Evolutionary conservation across 30 jellyfish, hydroid and myxozoan genomes (phyloP), one percentile per base, ranked within the genome.

Genomic region (Rhopilema esculentum): DNA sequence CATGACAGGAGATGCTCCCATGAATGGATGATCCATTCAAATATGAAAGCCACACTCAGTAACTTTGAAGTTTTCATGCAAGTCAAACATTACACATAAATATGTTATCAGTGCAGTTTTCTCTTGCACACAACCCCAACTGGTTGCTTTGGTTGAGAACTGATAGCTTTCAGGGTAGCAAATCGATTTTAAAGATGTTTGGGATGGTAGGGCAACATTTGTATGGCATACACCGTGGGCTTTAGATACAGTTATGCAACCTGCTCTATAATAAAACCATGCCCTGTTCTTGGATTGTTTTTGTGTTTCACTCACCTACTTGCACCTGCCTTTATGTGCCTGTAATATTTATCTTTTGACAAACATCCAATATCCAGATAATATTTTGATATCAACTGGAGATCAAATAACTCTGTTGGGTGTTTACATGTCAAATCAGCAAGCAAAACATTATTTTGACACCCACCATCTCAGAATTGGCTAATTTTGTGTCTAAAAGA

Each of bases 121-220:
- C 31, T 79, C 80, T 17, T 79, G 89, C n/a, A n/a, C 28, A 68
- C 89, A 79, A 23, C 89, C 80, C 79, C 79, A 62, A 21, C 33
- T 17, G 9, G 89, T 64, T 9, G 79, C 80, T 28, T 57, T 26
- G n/a, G 80, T 23, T 17, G 75, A 53, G 68, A 79, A 79, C 26
- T 18, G 12, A 49, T 1, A 27, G 15, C 18, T 1, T 0, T 61
- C 89, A 2, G 89, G 89, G 71, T 61, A 79, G 79, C 89, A 53
- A 8, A 79, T 79, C n/a, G n/a, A n/a, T n/a, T n/a, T n/a, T n/a
- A n/a, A n/a, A n/a, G n/a, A n/a, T n/a, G n/a, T n/a, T n/a, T n/a
- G n/a, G n/a, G n/a, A n/a, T n/a, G n/a, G n/a, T n/a, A n/a, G n/a
- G n/a, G n/a, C n/a, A n/a, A n/a, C n/a, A n/a, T n/a, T n/a, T n/a